These are phyloP conservation scores for Podargus strigoides DNA, from an alignment of 2,797 vertebrate species.

Conservation along the genomic window DNA sequence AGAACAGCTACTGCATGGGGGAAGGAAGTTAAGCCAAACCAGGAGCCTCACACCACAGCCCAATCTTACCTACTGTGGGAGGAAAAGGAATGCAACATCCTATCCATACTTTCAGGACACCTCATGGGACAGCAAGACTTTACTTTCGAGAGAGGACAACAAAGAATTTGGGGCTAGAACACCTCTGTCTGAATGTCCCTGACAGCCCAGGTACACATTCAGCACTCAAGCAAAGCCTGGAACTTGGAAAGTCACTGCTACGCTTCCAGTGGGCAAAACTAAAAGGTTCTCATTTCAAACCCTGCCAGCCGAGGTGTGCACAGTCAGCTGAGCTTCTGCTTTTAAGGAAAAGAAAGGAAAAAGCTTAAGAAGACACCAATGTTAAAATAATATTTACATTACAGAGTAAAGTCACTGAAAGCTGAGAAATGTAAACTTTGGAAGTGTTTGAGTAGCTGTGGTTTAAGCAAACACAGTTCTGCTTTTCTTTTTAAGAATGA, in stretches of 20 bases:
- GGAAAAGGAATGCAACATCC: not conserved
- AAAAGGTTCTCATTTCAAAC: not conserved
- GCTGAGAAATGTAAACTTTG: constrained; percentile 34
- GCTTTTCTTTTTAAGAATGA: not conserved
- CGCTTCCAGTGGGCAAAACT: not conserved
- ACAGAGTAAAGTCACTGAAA: not conserved
- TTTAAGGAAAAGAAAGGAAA: constrained; percentile 2
- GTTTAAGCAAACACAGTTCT: constrained; percentile 5
- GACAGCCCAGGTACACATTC: not conserved
- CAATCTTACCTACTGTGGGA: not conserved
- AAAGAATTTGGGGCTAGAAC: not conserved
- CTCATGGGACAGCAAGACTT: not conserved
- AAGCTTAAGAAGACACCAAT: not conserved
- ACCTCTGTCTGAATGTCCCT: not conserved
- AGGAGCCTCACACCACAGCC: not conserved
- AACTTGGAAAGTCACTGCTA: not conserved
- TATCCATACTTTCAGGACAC: not conserved
- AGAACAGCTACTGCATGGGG: not conserved
- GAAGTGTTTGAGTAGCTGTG: constrained; percentile 55
- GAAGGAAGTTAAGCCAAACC: not conserved
- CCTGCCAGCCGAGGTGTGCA: fast-evolving
- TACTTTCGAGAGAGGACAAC: not conserved
- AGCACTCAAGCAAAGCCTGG: not conserved
- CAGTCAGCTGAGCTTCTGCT: not conserved
- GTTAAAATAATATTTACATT: constrained; percentile 45